phyloP scores from a whole-genome alignment of 2,113 vertebrate species.

The Pica pica region DNA sequence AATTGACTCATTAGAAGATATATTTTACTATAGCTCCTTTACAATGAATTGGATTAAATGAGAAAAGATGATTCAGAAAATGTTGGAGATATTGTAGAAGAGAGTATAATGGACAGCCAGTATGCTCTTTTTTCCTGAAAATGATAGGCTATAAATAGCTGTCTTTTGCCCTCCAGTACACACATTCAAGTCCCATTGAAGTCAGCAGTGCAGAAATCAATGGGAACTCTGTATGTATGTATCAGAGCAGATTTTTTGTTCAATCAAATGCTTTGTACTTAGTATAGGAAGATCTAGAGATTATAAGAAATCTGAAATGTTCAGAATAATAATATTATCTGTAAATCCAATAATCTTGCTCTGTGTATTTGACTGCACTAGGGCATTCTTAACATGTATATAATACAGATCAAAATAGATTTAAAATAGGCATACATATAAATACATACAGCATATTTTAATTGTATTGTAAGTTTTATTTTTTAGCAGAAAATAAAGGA shows the following conservation, averaged over 20 bases:
- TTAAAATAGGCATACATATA: background rate
- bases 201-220: constrained; percentile 1
- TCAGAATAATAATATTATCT: background rate
- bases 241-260: background rate
- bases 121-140: background rate
- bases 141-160: background rate
- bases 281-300: background rate
- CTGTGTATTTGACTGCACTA: background rate
- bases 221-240: background rate
- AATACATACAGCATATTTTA: background rate
- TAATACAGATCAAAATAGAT: background rate
- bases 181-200: background rate
- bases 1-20: background rate
- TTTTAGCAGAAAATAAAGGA: background rate
- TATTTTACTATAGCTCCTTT: background rate
- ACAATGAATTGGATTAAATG: background rate
- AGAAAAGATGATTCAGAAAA: background rate
- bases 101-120: background rate
- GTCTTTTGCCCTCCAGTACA: background rate
- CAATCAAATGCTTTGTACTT: background rate
- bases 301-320: background rate
- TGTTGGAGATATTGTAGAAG: background rate
- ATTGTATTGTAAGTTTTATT: background rate
- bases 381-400: background rate
- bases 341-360: background rate